Conservation (phyloP, 2,797 vertebrate genomes). For the Linurgus olivaceus region DNA sequence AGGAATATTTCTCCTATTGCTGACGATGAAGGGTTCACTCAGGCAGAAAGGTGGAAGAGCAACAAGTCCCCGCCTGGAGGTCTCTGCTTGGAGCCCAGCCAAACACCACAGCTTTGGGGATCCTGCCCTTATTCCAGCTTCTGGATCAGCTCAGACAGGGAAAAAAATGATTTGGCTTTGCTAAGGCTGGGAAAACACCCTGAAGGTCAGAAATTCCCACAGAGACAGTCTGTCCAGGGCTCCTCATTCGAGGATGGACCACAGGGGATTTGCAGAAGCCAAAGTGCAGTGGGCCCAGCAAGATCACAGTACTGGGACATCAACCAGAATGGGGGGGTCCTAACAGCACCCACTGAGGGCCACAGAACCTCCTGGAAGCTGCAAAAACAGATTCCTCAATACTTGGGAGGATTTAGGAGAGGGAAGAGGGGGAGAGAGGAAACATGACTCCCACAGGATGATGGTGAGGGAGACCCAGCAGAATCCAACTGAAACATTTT, state of each 20-base stretch:
- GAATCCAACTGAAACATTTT: no score
- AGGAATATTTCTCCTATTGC: background rate
- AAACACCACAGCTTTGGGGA: rapidly evolving
- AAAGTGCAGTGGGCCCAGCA: rapidly evolving
- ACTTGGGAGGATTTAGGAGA: background rate
- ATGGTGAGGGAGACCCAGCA: background rate
- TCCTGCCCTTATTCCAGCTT: background rate
- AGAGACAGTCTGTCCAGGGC: background rate
- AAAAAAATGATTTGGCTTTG: background rate
- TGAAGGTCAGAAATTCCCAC: background rate
- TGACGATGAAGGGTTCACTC: background rate
- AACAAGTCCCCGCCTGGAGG: background rate
- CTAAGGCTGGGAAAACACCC: background rate
- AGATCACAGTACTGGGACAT: background rate
- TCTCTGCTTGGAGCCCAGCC: background rate
- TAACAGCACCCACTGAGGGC: rapidly evolving
- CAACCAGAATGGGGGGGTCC: rapidly evolving
- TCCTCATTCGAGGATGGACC: rapidly evolving
- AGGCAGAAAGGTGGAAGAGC: background rate
- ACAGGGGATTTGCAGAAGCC: background rate
- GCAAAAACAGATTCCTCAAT: background rate
- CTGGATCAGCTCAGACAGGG: background rate
- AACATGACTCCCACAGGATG: rapidly evolving
- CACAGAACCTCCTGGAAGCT: background rate
- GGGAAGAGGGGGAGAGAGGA: background rate